These are phyloP conservation scores for Watsonalla binaria DNA, from an alignment of 2,888 invertebrate species.

Conservation along the genomic window DNA sequence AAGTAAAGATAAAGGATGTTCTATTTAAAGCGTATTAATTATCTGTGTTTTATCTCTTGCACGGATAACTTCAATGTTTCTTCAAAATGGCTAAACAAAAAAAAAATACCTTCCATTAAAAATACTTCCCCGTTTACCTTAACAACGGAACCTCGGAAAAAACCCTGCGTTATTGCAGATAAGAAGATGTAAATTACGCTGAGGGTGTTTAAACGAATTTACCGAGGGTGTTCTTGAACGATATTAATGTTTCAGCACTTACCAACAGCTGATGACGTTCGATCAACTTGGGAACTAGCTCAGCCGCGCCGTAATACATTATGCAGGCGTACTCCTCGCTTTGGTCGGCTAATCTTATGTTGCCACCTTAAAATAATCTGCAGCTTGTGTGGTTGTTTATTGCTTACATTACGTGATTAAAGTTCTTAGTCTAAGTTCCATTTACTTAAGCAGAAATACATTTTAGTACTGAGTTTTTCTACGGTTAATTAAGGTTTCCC, in stretches of 20 bases:
- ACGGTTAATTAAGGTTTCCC: too few relatives aligned
- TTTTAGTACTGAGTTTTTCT: too few relatives aligned
- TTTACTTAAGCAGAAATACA: too few relatives aligned
- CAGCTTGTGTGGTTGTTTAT: too few relatives aligned
- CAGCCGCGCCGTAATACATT: slow-evolving; percentile 7
- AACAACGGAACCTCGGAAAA: slow-evolving; percentile 21
- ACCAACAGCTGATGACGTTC: slow-evolving; percentile 26
- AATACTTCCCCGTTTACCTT: not conserved
- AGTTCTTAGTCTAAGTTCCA: too few relatives aligned
- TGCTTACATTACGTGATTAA: too few relatives aligned
- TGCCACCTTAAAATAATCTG: too few relatives aligned
- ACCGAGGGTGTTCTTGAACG: slow-evolving; percentile 50
- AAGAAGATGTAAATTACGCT: slow-evolving; percentile 68
- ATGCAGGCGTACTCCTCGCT: slow-evolving; percentile 24
- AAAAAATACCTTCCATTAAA: not conserved
- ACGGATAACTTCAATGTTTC: too few relatives aligned
- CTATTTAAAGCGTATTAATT: too few relatives aligned
- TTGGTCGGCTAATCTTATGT: slow-evolving; percentile 12
- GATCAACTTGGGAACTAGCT: slow-evolving; percentile 15
- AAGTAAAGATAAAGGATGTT: too few relatives aligned
- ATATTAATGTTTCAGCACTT: slow-evolving; percentile 56
- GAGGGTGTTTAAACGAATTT: slow-evolving; percentile 59
- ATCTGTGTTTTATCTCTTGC: too few relatives aligned
- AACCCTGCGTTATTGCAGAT: slow-evolving; percentile 52
- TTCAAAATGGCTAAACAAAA: too few relatives aligned